These are phyloP conservation scores for Tenualosa thibaudeaui DNA, from an alignment of 2,797 vertebrate genomes.

Conservation along the genomic window DNA sequence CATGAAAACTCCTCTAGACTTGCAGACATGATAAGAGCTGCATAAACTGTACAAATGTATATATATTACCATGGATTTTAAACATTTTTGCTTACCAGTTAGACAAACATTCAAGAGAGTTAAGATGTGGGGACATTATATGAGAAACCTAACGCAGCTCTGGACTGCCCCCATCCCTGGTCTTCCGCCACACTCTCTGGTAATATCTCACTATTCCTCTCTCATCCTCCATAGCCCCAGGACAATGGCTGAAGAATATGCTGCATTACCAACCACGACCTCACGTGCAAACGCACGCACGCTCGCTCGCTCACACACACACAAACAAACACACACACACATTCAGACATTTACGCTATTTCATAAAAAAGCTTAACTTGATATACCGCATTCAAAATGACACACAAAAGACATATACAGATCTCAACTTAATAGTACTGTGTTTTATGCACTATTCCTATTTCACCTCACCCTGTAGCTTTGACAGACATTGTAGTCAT, in stretches of 20 bases:
- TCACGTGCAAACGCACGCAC: conserved; percentile 29
- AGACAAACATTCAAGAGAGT: no score
- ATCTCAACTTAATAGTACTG: not conserved
- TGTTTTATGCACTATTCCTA: not conserved
- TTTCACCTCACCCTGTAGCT: not conserved
- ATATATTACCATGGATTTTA: not conserved
- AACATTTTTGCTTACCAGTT: not conserved
- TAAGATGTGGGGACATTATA: not conserved
- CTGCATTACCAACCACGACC: conserved; percentile 25
- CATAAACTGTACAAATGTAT: not conserved
- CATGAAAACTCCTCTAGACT: not conserved
- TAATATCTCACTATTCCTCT: not conserved
- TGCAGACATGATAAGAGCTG: not conserved
- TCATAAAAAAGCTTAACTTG: not conserved
- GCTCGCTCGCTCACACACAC: not conserved
- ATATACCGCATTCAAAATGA: no score
- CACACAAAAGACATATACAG: no score
- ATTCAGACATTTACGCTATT: not conserved
- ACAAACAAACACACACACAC: not conserved
- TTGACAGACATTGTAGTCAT: not conserved
- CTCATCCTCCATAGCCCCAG: not conserved
- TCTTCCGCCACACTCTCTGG: no score
- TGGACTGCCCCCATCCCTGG: no score
- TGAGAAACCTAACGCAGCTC: not conserved
- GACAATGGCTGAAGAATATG: not conserved